phyloP scores from a whole-genome alignment of 2,113 vertebrate species.

The Psilopogon haemacephalus region DNA sequence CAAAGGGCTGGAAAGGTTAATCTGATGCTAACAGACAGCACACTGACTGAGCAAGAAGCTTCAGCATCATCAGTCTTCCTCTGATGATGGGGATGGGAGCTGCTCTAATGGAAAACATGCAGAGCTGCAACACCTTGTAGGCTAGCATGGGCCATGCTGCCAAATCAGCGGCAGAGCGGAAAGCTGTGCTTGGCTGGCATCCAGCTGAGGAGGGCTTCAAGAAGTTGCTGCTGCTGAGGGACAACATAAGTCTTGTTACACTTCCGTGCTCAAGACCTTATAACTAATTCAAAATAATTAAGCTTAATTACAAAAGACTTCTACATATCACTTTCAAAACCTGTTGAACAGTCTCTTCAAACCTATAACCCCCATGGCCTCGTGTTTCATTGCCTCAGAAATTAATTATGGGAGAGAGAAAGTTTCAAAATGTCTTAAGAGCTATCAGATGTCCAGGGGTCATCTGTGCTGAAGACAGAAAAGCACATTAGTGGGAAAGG shows the following conservation, averaged over 20 bases:
- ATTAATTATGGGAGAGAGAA: slow-evolving; percentile 45
- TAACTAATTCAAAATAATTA: slow-evolving; percentile 44
- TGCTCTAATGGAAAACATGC: not conserved
- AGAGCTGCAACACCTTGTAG: not conserved
- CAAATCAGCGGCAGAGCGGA: not conserved
- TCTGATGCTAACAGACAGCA: not conserved
- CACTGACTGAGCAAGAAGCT: not conserved
- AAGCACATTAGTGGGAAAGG: not conserved
- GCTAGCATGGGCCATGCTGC: not conserved
- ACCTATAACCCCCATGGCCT: not conserved
- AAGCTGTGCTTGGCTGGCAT: not conserved
- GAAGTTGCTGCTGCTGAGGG: not conserved
- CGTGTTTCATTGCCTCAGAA: slow-evolving; percentile 22
- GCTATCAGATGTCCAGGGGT: not conserved
- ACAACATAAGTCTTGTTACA: not conserved
- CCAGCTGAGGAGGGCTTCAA: not conserved
- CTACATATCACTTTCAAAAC: not conserved
- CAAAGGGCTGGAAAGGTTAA: not conserved
- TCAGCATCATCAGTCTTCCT: not conserved
- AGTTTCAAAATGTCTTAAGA: slow-evolving; percentile 5
- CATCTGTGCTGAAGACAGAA: not conserved
- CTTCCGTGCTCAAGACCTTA: not conserved
- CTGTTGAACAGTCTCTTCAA: not conserved
- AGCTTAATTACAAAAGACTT: not conserved
- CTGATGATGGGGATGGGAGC: not conserved